Evolutionary conservation across 2,797 vertebrate genomes (phyloP).

Genomic region (Lacerta agilis): DNA sequence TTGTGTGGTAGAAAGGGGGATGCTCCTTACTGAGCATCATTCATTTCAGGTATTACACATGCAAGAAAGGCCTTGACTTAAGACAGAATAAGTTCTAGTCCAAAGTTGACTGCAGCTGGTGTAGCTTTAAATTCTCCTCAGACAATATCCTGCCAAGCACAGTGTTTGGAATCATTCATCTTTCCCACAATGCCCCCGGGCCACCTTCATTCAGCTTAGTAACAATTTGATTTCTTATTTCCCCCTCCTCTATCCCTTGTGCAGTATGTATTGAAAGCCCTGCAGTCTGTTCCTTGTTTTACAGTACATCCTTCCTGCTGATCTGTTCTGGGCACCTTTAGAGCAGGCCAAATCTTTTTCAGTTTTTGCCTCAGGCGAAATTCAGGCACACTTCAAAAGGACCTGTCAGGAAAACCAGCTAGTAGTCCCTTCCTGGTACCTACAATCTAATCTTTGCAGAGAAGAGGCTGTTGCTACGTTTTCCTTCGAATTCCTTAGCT

Average conservation of each 20-base stretch:
- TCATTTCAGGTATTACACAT: neutral
- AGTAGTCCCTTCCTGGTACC: neutral
- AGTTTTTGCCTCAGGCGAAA: neutral
- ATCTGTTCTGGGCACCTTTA: neutral
- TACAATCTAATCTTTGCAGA: constrained; percentile 28
- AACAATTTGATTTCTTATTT: neutral
- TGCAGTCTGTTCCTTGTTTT: no score
- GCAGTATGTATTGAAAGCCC: neutral
- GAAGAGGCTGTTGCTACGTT: neutral
- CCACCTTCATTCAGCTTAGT: neutral
- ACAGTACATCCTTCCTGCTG: neutral
- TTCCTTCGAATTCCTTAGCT: neutral
- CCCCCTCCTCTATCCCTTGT: neutral
- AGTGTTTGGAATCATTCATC: neutral
- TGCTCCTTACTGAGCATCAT: neutral
- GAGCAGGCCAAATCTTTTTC: neutral
- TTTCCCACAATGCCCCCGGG: neutral
- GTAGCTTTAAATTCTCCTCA: neutral
- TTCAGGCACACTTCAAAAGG: constrained; percentile 10
- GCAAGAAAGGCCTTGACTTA: neutral
- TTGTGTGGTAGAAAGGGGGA: neutral
- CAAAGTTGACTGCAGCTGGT: neutral
- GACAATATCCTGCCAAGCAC: neutral
- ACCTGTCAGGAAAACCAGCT: neutral
- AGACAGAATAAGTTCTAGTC: neutral